Evolutionary conservation across 2,888 invertebrate genomes (phyloP).

Genomic region (Leistus spinibarbis): DNA sequence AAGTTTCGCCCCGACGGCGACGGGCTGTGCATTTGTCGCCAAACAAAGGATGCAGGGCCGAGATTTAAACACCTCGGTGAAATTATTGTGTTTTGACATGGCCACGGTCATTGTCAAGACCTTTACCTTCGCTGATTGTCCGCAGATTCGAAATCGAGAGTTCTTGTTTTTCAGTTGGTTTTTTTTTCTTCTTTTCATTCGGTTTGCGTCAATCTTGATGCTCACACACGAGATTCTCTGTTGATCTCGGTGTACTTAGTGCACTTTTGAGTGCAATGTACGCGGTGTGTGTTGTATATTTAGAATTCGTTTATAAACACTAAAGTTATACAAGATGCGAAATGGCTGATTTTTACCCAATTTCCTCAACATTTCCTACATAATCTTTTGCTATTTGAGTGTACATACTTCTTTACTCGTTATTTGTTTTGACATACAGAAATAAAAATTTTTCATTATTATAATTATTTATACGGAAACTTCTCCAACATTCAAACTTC

Average conservation of each 20-base stretch:
- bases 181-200: constrained; percentile 41
- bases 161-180: constrained; percentile 47
- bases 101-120: constrained; percentile 55
- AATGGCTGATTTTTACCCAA: no score
- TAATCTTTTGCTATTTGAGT: no score
- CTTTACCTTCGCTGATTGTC: constrained; percentile 55
- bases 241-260: background rate
- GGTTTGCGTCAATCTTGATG: background rate
- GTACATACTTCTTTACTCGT: no score
- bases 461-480: no score
- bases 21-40: background rate
- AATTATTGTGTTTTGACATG: constrained; percentile 12
- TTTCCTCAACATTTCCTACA: no score
- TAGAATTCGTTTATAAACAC: background rate
- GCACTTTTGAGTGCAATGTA: background rate
- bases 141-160: constrained; percentile 54
- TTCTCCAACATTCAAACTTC: no score
- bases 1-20: constrained; percentile 5
- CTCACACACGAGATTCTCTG: background rate
- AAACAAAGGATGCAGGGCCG: background rate
- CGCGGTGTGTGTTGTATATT: background rate
- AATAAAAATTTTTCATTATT: no score
- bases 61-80: background rate
- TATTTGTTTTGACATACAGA: no score
- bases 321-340: no score